A percentile compares a stretch with the other conserved stretches of the same genome.
Conservation (phyloP, 1,140 invertebrate species). For the Himalopsyche phryganea region DNA sequence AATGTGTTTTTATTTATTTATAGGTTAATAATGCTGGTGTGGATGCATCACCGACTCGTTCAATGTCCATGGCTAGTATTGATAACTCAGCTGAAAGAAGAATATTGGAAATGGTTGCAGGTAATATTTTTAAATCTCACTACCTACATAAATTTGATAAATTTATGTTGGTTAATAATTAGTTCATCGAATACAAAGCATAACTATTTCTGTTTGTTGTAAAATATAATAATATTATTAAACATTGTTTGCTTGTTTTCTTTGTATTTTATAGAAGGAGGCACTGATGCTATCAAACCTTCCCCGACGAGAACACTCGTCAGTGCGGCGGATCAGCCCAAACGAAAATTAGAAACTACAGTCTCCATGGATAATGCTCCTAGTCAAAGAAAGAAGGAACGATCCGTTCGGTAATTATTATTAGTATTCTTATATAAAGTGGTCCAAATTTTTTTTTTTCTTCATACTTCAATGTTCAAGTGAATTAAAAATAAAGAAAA, state of each 20-base stretch:
- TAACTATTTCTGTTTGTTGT: background rate
- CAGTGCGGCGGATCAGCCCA: slow-evolving; percentile 50
- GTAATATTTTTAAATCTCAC: slow-evolving; percentile 32
- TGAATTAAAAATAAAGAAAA: too few relatives aligned
- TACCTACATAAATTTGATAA: too few relatives aligned
- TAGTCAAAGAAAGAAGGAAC: slow-evolving; percentile 59
- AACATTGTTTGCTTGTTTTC: too few relatives aligned
- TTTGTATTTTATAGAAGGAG: slow-evolving; percentile 41
- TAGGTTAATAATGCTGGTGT: slow-evolving; percentile 40
- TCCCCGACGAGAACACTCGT: slow-evolving; percentile 59
- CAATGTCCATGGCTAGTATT: slow-evolving; percentile 47
- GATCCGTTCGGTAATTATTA: slow-evolving; percentile 43
- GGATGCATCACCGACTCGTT: slow-evolving; percentile 37
- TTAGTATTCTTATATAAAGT: background rate
- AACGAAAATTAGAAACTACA: slow-evolving; percentile 67
- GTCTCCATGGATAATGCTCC: slow-evolving; percentile 60
- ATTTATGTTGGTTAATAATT: too few relatives aligned
- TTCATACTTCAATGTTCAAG: background rate
- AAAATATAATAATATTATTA: slow-evolving; percentile 6
- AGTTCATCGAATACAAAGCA: slow-evolving; percentile 34
- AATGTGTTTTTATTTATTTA: slow-evolving; percentile 2
- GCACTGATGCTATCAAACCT: slow-evolving; percentile 56
- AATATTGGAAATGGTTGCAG: slow-evolving; percentile 64
- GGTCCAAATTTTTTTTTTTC: too few relatives aligned
- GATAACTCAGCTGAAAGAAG: slow-evolving; percentile 58